A percentile compares a stretch with the other conserved stretches of the same genome.
Evolutionary conservation across 1,140 invertebrate genomes (phyloP).

Genomic region (Heliconius congener): DNA sequence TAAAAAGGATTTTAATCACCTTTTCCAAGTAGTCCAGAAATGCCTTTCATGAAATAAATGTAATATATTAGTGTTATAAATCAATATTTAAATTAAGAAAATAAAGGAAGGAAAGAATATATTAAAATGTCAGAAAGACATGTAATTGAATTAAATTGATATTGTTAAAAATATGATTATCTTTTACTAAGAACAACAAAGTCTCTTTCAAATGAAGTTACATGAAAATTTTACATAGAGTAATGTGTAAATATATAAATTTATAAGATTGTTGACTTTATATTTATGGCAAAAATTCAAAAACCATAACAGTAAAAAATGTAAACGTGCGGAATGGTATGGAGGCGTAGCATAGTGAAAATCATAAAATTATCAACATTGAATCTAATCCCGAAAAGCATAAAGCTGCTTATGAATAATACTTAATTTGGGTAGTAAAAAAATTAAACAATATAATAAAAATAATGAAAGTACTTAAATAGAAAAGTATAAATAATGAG

Average conservation of each 20-base stretch:
- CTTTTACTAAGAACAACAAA: too few species aligned
- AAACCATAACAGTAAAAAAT: conserved; percentile 10
- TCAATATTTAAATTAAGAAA: background rate
- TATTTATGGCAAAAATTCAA: background rate
- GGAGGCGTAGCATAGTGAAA: background rate
- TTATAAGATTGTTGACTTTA: background rate
- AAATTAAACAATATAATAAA: too few species aligned
- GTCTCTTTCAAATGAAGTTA: too few species aligned
- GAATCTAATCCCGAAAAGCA: background rate
- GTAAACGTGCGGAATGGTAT: background rate
- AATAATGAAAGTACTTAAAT: too few species aligned
- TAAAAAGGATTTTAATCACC: conserved; percentile 12
- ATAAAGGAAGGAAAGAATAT: background rate
- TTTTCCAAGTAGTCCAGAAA: conserved; percentile 17
- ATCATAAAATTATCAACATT: background rate
- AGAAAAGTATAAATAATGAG: too few species aligned
- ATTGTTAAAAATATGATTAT: too few species aligned
- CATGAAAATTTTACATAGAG: too few species aligned
- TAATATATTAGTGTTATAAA: conserved; percentile 9
- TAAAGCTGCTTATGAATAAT: background rate
- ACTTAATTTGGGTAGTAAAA: too few species aligned
- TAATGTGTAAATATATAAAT: too few species aligned
- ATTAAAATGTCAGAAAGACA: background rate
- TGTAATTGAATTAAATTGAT: too few species aligned
- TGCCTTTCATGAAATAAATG: conserved; percentile 14